Base-by-base conservation (phyloP, 2,113 vertebrate genomes). In the Camelus bactrianus region DNA sequence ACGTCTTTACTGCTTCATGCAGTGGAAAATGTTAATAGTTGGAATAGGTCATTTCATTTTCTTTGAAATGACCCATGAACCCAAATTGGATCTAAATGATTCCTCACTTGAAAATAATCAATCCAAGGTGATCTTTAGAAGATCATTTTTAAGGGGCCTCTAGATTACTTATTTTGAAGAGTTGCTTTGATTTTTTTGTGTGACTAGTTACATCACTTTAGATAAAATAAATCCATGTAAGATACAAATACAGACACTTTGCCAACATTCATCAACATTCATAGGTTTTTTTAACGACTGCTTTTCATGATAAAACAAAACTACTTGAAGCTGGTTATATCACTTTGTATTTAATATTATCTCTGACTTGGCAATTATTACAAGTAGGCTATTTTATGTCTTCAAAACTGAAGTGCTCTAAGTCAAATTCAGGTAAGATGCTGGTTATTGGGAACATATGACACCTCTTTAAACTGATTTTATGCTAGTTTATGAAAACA, bases 31-130 rank as follows among this genome's bases (percentile, higher is more conserved):
- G 35, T 87, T 90, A 93, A 91, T 65, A 82, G 26, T n/a, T 95
- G 17, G 54, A 79, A 93, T 92, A 85, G 42, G 56, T 93, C 64
- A 62, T 93, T 93, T 97, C 54, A 48, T 92, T 96, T 96, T 95
- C 72, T 77, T 89, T 30, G 79, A 89, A 52, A 65, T 7, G 72
- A n/a, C 87, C 12, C n/a, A 69, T 30, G 28, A 87, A 86, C 86
- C 83, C 16, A 93, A 94, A 89, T 89, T 81, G 26, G 26, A 83
- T 92, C 67, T 83, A 89, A 95, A 86, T 86, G 16, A 52, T 86
- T 89, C 38, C 26, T 81, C 22, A 60, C 10, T 89, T 79, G 19
- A 90, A 89, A 89, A 84, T 87, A 72, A 70, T 88, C 76, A 72
- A 16, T 56, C 22, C 85, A 89, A 77, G 64, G 22, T 89, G 30